Conservation (phyloP, 2,797 vertebrate genomes). For the Sebastes matsubarae region DNA sequence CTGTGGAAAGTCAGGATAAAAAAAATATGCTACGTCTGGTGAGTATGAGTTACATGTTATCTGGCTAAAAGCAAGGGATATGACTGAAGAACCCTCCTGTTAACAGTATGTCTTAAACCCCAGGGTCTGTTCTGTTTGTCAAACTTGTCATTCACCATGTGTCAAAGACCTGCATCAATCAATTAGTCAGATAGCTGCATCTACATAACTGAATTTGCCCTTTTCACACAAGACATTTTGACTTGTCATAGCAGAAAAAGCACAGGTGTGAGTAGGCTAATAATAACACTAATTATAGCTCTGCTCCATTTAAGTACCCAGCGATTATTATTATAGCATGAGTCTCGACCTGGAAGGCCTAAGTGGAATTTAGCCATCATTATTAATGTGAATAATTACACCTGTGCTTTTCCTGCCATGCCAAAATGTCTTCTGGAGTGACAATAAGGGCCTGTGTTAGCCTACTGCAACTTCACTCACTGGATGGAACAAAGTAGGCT, state of each 20-base stretch:
- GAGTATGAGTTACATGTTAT: not conserved
- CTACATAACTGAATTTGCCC: not conserved
- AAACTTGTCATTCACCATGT: not conserved
- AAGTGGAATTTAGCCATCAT: conserved; percentile 9
- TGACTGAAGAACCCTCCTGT: not conserved
- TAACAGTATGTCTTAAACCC: conserved; percentile 27
- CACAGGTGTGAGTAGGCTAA: conserved; percentile 26
- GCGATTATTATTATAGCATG: not conserved
- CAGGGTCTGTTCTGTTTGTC: not conserved
- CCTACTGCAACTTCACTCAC: not conserved
- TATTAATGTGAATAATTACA: conserved; percentile 36
- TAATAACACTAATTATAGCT: conserved; percentile 46
- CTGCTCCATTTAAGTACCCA: conserved; percentile 11
- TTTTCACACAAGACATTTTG: not conserved
- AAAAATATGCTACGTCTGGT: not conserved
- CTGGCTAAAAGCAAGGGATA: not conserved
- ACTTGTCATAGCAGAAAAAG: conserved; percentile 6
- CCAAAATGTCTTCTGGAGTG: not conserved
- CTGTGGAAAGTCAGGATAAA: conserved; percentile 40
- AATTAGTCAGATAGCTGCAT: not conserved
- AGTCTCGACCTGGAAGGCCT: not conserved
- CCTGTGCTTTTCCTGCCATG: conserved; percentile 3
- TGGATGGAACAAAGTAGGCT: not conserved
- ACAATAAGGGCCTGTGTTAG: not conserved
- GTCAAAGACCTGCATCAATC: not conserved